Percentiles rank a stretch among this genome's conserved stretches.
phyloP scores from a whole-genome alignment of 2,888 invertebrate species.

The Halocaridina rubra region DNA sequence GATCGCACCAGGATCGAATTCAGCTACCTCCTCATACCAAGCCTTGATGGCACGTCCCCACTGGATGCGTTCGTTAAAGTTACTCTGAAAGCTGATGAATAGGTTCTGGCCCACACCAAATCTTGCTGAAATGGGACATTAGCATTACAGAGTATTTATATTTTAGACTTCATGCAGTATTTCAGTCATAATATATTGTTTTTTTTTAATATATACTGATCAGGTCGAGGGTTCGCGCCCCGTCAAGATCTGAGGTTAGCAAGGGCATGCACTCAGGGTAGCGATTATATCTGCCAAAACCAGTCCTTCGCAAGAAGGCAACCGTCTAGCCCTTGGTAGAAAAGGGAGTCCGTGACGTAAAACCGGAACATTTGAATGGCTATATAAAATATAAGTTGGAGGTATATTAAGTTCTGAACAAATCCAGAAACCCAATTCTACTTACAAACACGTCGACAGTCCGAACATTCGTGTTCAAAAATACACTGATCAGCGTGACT shows the following conservation, averaged over 20 bases:
- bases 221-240: too few species aligned
- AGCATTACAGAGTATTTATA: too few species aligned
- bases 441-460: conserved; percentile 55
- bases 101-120: conserved; percentile 65
- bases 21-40: conserved; percentile 67
- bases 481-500: conserved; percentile 68
- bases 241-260: too few species aligned
- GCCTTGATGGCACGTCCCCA: conserved; percentile 66
- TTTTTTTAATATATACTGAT: too few species aligned
- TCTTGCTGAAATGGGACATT: conserved; percentile 48
- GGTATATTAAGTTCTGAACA: background rate
- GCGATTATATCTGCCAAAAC: too few species aligned
- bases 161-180: background rate
- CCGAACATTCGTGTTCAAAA: conserved; percentile 56
- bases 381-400: background rate
- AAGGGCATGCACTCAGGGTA: too few species aligned
- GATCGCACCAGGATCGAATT: conserved; percentile 65
- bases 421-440: background rate
- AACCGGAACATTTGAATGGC: background rate
- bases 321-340: too few species aligned
- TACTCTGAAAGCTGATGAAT: conserved; percentile 66
- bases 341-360: too few species aligned
- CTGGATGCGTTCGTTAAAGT: conserved; percentile 64
- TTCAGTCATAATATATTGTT: background rate
- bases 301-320: too few species aligned